Percentiles rank a stretch among this genome's conserved stretches.
These are phyloP conservation scores for Blastobasis lacticolella DNA, from an alignment of 2,888 invertebrate species.

Conservation along the genomic window DNA sequence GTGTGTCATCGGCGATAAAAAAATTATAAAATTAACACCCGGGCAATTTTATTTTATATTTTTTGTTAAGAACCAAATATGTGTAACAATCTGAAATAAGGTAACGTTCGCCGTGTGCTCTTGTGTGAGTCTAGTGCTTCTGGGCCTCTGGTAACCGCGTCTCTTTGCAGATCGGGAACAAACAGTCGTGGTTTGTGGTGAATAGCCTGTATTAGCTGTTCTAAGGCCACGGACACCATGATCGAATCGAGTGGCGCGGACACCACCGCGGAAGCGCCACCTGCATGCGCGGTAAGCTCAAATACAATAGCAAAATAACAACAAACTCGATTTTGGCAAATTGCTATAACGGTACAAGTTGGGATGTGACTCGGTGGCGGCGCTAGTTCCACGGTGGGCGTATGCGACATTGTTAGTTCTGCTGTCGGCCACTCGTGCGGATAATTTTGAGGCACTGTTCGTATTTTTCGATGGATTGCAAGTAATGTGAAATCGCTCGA, in stretches of 20 bases:
- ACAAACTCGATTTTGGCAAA: neutral
- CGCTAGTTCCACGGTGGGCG: neutral
- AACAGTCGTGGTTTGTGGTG: neutral
- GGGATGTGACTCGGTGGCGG: neutral
- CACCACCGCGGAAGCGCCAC: constrained; percentile 15
- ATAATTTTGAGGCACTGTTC: neutral
- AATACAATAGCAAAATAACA: neutral
- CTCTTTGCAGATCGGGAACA: neutral
- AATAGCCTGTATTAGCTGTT: constrained; percentile 6
- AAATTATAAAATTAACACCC: constrained; percentile 45
- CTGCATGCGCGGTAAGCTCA: constrained; percentile 27
- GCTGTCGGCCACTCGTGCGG: neutral
- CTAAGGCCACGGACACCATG: constrained; percentile 42
- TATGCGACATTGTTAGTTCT: neutral
- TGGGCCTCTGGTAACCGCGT: neutral
- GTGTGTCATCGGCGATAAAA: constrained; percentile 51
- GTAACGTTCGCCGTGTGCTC: constrained; percentile 22
- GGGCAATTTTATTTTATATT: constrained; percentile 30
- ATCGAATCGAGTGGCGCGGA: constrained; percentile 54
- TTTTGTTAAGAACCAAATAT: constrained; percentile 55
- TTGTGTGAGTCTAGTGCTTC: neutral
- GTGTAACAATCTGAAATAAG: constrained; percentile 52
- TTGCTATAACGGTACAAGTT: neutral
- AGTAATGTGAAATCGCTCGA: no score
- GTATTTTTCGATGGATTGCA: no score